phyloP scores from a whole-genome alignment of 1,140 invertebrate genomes.

The Dinothrombium tinctorium region DNA sequence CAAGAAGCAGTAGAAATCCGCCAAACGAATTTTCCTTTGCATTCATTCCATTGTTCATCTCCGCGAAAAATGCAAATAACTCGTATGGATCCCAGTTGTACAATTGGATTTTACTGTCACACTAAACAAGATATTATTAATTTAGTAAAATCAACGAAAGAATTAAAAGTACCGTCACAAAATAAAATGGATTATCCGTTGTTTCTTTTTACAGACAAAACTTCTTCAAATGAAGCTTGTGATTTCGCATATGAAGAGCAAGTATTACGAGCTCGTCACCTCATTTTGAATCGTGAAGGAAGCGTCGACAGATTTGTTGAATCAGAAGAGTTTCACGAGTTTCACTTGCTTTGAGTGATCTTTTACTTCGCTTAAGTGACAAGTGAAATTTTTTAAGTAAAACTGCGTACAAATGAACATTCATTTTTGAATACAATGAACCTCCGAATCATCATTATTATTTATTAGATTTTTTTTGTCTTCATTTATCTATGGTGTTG shows the following conservation, averaged over 20 bases:
- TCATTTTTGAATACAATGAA: no score
- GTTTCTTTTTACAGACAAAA: slow-evolving; percentile 48
- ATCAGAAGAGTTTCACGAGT: no score
- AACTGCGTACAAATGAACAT: no score
- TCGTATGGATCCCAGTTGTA: slow-evolving; percentile 79
- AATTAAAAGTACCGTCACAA: slow-evolving; percentile 30
- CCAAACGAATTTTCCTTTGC: slow-evolving; percentile 19
- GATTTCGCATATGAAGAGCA: background rate
- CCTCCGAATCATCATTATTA: no score
- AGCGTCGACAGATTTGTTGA: no score
- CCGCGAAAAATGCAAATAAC: slow-evolving; percentile 61
- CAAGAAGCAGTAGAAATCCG: slow-evolving; percentile 52
- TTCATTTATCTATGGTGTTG: no score
- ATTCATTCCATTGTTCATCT: slow-evolving; percentile 58
- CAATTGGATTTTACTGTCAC: slow-evolving; percentile 62
- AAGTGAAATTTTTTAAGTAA: no score
- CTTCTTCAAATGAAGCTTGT: slow-evolving; percentile 21
- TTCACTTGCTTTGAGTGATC: no score
- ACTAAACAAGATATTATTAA: slow-evolving; percentile 39
- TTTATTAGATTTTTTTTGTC: no score
- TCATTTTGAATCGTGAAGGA: no score
- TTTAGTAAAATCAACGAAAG: slow-evolving; percentile 20
- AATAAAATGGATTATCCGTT: slow-evolving; percentile 43
- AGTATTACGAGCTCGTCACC: slow-evolving; percentile 6
- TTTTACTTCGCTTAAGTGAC: no score